Evolutionary conservation across 2,888 invertebrate genomes (phyloP), one percentile per base, ranked within the genome.

Genomic region (Acholoe squamosa): DNA sequence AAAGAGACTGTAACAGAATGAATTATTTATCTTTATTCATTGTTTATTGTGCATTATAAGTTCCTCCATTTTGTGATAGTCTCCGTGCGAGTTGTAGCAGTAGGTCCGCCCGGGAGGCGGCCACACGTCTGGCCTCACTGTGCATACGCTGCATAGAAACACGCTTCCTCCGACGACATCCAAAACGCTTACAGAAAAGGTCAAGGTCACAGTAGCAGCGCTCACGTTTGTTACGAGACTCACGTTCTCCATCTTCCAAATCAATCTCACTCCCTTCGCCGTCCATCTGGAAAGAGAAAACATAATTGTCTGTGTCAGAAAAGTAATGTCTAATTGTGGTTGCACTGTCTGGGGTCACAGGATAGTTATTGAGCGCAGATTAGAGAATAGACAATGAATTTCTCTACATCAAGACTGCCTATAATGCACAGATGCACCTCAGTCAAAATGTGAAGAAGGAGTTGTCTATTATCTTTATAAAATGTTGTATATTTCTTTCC

Each of bases 151-250:
- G 0, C 0, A 54, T 54, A 16, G 25, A 25, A 28, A 54, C 54
- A 0, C 90, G 12, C 54, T 84, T 77, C 90, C 84, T 33, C 51
- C 90, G 52, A 1, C 90, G 77, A 31, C 90, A 90, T 31, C 90
- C 90, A 33, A 90, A 90, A 31, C 86, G 52, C 28, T 86, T 86
- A 28, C 90, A 90, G 90, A 90, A 90, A n/a, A 90, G 90, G 84
- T 90, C 90, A 25, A 90, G 80, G 33, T 90, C 90, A 31, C 90
- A 90, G 84, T 90, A 90, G 52, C 90, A 90, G 22, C 90, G 19
- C 28, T 90, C 90, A 19, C 90, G 51, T 52, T 90, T 90, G n/a
- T 28, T 31, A 7, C 54, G 52, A 7, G 52, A 14, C 0, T 52
- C 86, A 0, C 28, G 52, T 22, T 25, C 52, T 16, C 34, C 52